Evolutionary conservation across 2,113 vertebrate species (phyloP).

Genomic region (Tympanuchus pallidicinctus): DNA sequence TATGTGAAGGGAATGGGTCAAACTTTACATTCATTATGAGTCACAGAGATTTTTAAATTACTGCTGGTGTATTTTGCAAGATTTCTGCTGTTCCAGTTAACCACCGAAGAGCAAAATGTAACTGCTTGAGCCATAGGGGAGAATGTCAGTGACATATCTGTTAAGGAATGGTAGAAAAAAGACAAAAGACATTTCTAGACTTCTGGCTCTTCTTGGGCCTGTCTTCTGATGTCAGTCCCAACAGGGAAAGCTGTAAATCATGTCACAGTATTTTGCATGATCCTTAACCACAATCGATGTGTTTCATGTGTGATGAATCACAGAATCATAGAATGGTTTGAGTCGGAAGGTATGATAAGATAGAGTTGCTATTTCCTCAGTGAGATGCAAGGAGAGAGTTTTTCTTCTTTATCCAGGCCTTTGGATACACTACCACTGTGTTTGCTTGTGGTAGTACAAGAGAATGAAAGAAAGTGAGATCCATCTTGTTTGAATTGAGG

Average conservation of each 20-base stretch:
- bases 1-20: constrained; percentile 38
- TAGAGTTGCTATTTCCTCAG: neutral
- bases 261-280: neutral
- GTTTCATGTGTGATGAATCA: neutral
- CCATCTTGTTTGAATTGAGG: neutral
- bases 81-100: constrained; percentile 54
- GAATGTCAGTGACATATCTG: constrained; percentile 14
- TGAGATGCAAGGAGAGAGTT: neutral
- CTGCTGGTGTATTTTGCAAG: constrained; percentile 58
- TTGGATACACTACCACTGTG: neutral
- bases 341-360: neutral
- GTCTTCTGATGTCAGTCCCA: constrained; percentile 19
- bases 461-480: neutral
- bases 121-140: neutral
- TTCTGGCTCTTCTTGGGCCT: neutral
- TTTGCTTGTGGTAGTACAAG: neutral
- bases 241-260: neutral
- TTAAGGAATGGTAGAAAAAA: constrained; percentile 24
- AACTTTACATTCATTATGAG: constrained; percentile 28
- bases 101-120: constrained; percentile 37
- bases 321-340: too few relatives aligned
- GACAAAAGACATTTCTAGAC: constrained; percentile 30
- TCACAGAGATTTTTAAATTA: constrained; percentile 16
- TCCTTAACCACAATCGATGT: neutral
- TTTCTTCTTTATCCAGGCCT: neutral